These are phyloP conservation scores for Latrodectus hesperus DNA, from an alignment of 2,888 invertebrate species.

Conservation along the genomic window DNA sequence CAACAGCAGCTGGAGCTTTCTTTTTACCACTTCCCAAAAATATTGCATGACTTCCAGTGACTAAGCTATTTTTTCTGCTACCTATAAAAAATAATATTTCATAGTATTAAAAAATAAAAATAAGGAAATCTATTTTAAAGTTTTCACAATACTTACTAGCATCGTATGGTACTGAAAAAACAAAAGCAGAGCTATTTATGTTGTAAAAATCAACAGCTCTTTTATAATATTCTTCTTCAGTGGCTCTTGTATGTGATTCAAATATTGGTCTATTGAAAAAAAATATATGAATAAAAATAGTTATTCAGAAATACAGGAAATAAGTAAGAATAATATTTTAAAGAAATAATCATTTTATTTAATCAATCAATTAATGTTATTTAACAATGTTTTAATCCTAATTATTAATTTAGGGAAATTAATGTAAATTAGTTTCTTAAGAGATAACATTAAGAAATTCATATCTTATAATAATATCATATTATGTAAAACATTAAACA, in stretches of 20 bases:
- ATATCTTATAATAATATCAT: too few species aligned
- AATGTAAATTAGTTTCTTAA: too few species aligned
- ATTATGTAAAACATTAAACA: too few species aligned
- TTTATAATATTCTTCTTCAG: conserved; percentile 92
- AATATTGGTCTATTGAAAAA: conserved; percentile 57
- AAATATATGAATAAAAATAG: too few species aligned
- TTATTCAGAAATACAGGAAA: too few species aligned
- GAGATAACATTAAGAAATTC: too few species aligned
- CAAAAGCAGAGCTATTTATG: conserved; percentile 86
- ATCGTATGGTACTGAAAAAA: conserved; percentile 90
- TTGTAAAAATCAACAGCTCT: conserved; percentile 90
- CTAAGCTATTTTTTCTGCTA: conserved; percentile 73
- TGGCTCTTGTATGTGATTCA: conserved; percentile 78
- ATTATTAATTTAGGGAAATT: too few species aligned
- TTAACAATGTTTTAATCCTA: too few species aligned
- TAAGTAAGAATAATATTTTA: too few species aligned
- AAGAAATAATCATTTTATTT: too few species aligned
- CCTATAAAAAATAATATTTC: conserved; percentile 12
- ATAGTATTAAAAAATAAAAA: not conserved
- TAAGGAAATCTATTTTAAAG: not conserved
- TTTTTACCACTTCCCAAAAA: conserved; percentile 71
- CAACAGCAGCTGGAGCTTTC: conserved; percentile 83
- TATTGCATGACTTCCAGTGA: conserved; percentile 89
- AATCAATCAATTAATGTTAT: too few species aligned
- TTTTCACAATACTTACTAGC: conserved; percentile 76